Percentiles rank a stretch among this genome's conserved stretches.
Evolutionary conservation across 1,140 invertebrate genomes (phyloP).

Genomic region (Muscidifurax raptorellus): DNA sequence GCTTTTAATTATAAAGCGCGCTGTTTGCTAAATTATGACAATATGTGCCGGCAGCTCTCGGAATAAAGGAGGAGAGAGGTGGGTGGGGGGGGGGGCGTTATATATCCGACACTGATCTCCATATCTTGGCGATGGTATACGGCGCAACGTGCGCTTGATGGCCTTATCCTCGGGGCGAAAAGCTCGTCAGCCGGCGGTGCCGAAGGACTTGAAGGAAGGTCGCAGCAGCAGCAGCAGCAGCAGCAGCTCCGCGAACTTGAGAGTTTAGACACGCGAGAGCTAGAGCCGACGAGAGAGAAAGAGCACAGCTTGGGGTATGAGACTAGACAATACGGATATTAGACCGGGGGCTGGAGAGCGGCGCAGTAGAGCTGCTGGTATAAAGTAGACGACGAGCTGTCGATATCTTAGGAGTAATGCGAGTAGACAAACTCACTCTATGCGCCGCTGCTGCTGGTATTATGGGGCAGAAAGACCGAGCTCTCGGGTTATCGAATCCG

Average conservation of each 20-base stretch:
- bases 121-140: slow-evolving; percentile 42
- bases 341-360: slow-evolving; percentile 55
- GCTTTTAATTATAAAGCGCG: slow-evolving; percentile 48
- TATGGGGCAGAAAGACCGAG: too few species aligned
- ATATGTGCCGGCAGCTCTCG: slow-evolving; percentile 29
- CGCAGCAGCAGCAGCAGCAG: neutral
- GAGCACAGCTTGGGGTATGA: slow-evolving; percentile 55
- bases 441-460: slow-evolving; percentile 17
- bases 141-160: slow-evolving; percentile 72
- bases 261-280: slow-evolving; percentile 67
- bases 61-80: neutral
- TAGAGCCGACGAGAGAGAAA: slow-evolving; percentile 49
- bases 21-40: slow-evolving; percentile 50
- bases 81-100: neutral
- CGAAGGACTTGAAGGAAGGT: slow-evolving; percentile 60
- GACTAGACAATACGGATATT: slow-evolving; percentile 72
- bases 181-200: slow-evolving; percentile 59
- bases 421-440: slow-evolving; percentile 66
- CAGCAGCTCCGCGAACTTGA: slow-evolving; percentile 59
- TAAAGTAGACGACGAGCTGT: slow-evolving; percentile 68
- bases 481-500: slow-evolving; percentile 50
- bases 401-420: slow-evolving; percentile 68
- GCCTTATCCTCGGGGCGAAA: slow-evolving; percentile 69
- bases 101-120: slow-evolving; percentile 52
- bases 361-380: slow-evolving; percentile 55